phyloP scores from a whole-genome alignment of 2,888 invertebrate genomes.

The Plusia festucae region DNA sequence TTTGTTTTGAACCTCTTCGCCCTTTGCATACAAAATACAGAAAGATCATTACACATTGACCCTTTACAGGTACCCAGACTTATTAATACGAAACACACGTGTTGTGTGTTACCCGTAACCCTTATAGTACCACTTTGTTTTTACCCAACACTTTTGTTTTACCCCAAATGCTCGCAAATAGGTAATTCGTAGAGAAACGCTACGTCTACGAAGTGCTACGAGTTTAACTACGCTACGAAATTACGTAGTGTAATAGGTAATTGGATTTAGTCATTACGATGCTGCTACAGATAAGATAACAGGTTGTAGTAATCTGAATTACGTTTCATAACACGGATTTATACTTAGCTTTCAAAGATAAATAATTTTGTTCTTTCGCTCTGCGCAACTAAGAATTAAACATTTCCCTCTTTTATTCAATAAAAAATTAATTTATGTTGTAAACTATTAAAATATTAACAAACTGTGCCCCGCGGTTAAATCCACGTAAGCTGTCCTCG shows the following conservation, averaged over 20 bases:
- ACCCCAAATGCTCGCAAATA: slow-evolving; percentile 19
- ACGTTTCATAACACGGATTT: neutral
- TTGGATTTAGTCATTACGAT: neutral
- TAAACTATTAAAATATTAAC: too few species aligned
- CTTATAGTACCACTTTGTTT: slow-evolving; percentile 21
- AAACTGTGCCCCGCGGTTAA: too few species aligned
- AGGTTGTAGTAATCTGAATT: neutral
- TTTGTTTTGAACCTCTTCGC: neutral
- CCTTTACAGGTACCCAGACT: slow-evolving; percentile 25
- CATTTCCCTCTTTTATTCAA: too few species aligned
- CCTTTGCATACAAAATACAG: slow-evolving; percentile 15
- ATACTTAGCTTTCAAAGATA: neutral
- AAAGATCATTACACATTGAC: slow-evolving; percentile 39
- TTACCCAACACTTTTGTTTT: slow-evolving; percentile 7
- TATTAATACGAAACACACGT: slow-evolving; percentile 18
- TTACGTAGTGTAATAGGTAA: slow-evolving; percentile 9
- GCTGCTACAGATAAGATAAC: neutral
- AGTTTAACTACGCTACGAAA: slow-evolving; percentile 36
- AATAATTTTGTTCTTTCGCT: neutral
- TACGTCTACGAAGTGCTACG: slow-evolving; percentile 46
- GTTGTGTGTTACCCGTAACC: slow-evolving; percentile 9
- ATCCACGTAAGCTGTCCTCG: too few species aligned
- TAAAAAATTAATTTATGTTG: too few species aligned
- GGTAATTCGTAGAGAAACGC: slow-evolving; percentile 33
- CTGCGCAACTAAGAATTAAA: neutral